Evolutionary conservation across 2,113 vertebrate genomes (phyloP).

Genomic region (Phyllostomus discolor): DNA sequence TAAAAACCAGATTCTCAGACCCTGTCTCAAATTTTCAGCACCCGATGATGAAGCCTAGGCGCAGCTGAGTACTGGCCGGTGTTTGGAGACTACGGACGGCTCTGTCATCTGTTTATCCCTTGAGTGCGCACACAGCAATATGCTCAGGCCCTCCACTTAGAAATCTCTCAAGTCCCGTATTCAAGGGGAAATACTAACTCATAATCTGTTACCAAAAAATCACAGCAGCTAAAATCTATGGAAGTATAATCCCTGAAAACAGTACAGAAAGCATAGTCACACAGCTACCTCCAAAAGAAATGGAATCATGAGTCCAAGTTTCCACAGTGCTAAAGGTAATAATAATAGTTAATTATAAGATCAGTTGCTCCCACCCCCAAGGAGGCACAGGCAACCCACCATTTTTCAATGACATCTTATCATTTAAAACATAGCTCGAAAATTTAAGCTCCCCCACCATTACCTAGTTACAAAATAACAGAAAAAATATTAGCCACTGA

Average conservation of each 20-base stretch:
- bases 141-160: neutral
- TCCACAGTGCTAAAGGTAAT: neutral
- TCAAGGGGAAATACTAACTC: neutral
- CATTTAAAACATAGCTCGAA: constrained; percentile 56
- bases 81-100: neutral
- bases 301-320: neutral
- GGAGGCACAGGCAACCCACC: constrained; percentile 7
- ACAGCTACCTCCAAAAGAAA: neutral
- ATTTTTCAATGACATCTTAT: constrained; percentile 34
- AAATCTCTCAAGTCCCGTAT: neutral
- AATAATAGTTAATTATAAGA: neutral
- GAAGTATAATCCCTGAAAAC: neutral
- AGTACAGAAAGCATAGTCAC: constrained; percentile 14
- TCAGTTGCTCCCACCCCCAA: neutral
- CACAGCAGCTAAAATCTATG: neutral
- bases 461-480: constrained; percentile 69
- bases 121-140: neutral
- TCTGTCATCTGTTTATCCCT: neutral
- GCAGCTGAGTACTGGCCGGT: neutral
- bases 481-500: constrained; percentile 88
- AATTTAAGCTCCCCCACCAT: constrained; percentile 48
- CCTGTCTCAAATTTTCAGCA: neutral
- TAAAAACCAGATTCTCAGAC: constrained; percentile 30
- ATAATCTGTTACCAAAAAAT: neutral
- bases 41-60: neutral